Percentiles rank a stretch among this genome's conserved stretches.
phyloP scores from a whole-genome alignment of 2,888 invertebrate species.

The Synergus umbraculus region DNA sequence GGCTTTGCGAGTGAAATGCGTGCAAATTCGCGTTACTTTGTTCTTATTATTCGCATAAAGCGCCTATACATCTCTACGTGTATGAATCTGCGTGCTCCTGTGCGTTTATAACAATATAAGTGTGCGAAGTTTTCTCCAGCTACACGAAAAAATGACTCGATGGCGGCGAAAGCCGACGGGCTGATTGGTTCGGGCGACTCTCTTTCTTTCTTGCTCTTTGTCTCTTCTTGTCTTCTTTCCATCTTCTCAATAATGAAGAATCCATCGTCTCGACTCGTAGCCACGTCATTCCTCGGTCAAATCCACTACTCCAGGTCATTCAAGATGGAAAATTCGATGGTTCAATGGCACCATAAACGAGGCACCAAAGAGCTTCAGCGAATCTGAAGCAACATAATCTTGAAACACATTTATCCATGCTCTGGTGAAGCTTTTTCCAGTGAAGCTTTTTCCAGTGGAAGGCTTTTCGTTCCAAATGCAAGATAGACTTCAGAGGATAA shows the following conservation, averaged over 20 bases:
- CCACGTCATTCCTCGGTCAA: slow-evolving; percentile 40
- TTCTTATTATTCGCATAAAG: slow-evolving; percentile 36
- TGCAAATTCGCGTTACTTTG: slow-evolving; percentile 21
- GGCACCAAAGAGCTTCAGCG: slow-evolving; percentile 5
- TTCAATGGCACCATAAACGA: background rate
- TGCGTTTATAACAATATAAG: slow-evolving; percentile 23
- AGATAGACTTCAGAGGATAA: slow-evolving; percentile 4
- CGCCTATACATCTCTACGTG: slow-evolving; percentile 42
- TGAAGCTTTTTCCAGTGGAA: background rate
- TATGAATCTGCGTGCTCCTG: background rate
- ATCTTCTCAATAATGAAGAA: slow-evolving; percentile 37
- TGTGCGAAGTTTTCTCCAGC: slow-evolving; percentile 16
- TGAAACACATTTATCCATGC: background rate
- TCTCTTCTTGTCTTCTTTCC: slow-evolving; percentile 49
- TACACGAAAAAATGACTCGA: slow-evolving; percentile 38
- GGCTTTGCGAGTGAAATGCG: background rate
- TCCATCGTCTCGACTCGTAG: slow-evolving; percentile 39
- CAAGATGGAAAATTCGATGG: slow-evolving; percentile 44
- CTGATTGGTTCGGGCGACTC: slow-evolving; percentile 49
- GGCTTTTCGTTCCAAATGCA: slow-evolving; percentile 27
- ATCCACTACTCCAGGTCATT: slow-evolving; percentile 38
- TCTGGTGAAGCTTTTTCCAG: background rate
- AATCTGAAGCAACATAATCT: slow-evolving; percentile 15
- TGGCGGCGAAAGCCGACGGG: slow-evolving; percentile 64
- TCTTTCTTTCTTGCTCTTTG: slow-evolving; percentile 50